Evolutionary conservation across 2,113 vertebrate genomes (phyloP).

Genomic region (Spea bombifrons): DNA sequence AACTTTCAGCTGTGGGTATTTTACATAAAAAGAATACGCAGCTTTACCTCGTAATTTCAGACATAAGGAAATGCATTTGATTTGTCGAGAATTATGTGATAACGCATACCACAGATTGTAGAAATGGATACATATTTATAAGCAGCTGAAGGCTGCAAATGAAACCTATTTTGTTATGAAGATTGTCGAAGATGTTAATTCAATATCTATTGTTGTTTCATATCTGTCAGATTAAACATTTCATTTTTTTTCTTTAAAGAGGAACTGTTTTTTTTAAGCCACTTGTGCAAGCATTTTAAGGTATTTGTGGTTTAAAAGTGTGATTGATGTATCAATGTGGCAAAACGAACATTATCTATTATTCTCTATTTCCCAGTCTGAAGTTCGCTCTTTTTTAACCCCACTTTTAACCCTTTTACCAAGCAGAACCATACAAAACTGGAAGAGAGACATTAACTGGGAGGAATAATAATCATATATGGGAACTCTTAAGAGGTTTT

Average conservation of each 20-base stretch:
- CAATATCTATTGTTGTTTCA: not conserved
- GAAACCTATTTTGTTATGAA: not conserved
- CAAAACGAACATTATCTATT: no score
- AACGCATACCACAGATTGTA: not conserved
- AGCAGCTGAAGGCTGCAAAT: conserved; percentile 24
- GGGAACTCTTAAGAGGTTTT: no score
- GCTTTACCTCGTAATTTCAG: conserved; percentile 10
- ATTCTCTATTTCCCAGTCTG: no score
- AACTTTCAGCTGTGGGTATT: conserved; percentile 29
- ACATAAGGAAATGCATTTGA: conserved; percentile 14
- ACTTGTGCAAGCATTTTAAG: no score
- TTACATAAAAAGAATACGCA: conserved; percentile 27
- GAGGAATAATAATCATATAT: no score
- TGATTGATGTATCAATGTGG: no score
- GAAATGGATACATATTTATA: conserved; percentile 30
- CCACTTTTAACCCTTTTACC: no score
- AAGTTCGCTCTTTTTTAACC: no score
- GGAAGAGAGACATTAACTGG: no score
- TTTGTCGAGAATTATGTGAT: conserved; percentile 2
- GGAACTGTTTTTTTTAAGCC: no score
- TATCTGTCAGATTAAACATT: not conserved
- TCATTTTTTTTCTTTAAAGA: not conserved
- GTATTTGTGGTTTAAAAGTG: no score
- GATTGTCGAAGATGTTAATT: not conserved
- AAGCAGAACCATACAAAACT: no score